Conservation (phyloP, 2,113 vertebrate genomes). For the Nanorana parkeri region DNA sequence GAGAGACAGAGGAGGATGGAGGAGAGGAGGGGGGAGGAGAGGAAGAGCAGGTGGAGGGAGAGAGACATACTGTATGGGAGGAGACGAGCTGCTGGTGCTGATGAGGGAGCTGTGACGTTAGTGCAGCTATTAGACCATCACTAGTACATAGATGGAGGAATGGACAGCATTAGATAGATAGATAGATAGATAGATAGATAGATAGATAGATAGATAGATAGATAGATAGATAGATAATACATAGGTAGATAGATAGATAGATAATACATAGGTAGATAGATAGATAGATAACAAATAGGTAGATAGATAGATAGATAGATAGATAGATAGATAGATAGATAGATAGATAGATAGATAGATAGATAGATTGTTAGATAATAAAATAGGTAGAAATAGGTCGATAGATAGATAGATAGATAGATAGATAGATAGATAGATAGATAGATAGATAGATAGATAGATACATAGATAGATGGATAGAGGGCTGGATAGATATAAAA, state of each 20-base stretch:
- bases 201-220: slow-evolving; percentile 31
- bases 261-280: neutral
- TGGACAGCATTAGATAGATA: neutral
- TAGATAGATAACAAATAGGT: neutral
- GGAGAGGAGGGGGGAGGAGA: too few relatives aligned
- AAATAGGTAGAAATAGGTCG: neutral
- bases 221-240: slow-evolving; percentile 19
- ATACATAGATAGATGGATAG: neutral
- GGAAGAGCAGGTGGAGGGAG: slow-evolving; percentile 48
- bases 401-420: neutral
- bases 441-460: neutral
- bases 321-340: slow-evolving; percentile 12
- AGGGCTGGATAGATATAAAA: neutral
- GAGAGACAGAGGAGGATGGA: neutral
- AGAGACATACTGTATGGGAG: slow-evolving; percentile 11
- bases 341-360: slow-evolving; percentile 9
- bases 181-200: neutral
- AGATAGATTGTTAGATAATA: neutral
- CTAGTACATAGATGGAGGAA: neutral
- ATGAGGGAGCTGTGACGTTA: slow-evolving; percentile 44
- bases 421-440: neutral
- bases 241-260: neutral
- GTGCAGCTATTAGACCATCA: slow-evolving; percentile 38
- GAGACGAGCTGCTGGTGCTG: slow-evolving; percentile 33
- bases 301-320: slow-evolving; percentile 12